These are phyloP conservation scores for Caenorhabditis brenneri DNA, from an alignment of 1,140 invertebrate genomes.

Conservation along the genomic window DNA sequence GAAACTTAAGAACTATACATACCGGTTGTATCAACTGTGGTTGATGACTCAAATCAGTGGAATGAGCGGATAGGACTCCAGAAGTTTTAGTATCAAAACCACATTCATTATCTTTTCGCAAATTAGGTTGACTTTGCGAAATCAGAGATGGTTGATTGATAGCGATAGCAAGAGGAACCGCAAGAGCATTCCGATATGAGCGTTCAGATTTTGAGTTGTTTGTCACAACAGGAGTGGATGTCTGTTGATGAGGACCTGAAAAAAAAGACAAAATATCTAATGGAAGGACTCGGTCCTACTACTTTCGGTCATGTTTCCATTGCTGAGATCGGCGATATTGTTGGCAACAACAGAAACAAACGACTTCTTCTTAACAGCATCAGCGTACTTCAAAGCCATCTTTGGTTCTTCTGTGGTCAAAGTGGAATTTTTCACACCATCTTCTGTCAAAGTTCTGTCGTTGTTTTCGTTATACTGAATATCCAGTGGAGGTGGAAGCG, in stretches of 20 bases:
- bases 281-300: neutral
- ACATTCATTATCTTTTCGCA: conserved; percentile 20
- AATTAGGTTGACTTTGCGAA: neutral
- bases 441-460: neutral
- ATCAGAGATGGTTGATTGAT: no score
- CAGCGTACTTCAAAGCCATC: neutral
- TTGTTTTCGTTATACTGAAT: neutral
- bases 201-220: neutral
- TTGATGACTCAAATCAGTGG: neutral
- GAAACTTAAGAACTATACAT: neutral
- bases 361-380: conserved; percentile 12
- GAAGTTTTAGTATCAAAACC: neutral
- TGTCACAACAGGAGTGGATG: neutral
- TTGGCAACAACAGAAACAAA: neutral
- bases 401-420: neutral
- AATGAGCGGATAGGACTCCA: neutral
- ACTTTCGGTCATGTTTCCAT: neutral
- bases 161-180: neutral
- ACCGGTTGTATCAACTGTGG: conserved; percentile 1
- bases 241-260: neutral
- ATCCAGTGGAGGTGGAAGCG: neutral
- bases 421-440: neutral
- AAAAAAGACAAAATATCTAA: neutral
- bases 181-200: neutral
- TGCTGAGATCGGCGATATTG: neutral